Percentiles rank a stretch among this genome's conserved stretches.
Evolutionary conservation across 2,888 invertebrate species (phyloP).

Genomic region (Drosophila silvestris): DNA sequence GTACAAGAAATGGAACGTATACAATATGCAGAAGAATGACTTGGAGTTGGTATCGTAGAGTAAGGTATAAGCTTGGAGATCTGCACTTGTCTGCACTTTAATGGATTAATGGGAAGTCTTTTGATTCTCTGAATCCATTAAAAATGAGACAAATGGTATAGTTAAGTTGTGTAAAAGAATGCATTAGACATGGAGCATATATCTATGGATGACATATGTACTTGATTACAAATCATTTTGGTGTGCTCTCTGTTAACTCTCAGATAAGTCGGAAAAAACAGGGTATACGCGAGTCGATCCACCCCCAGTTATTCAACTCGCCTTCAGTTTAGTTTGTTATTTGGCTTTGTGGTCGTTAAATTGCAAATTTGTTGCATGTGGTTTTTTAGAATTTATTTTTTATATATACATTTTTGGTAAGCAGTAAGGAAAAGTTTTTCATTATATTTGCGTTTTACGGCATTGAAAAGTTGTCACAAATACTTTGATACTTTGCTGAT

Average conservation of each 20-base stretch:
- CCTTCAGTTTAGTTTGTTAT: not conserved
- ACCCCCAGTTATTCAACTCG: not conserved
- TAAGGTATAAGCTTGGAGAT: not conserved
- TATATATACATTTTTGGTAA: not conserved
- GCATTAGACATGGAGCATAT: not conserved
- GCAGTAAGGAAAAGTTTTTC: not conserved
- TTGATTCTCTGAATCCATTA: not conserved
- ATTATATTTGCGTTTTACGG: not conserved
- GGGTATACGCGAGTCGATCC: not conserved
- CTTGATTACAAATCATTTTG: not conserved
- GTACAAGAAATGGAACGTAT: not conserved
- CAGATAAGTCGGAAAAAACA: not conserved
- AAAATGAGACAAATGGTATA: not conserved
- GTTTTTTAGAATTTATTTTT: not conserved
- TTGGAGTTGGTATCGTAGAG: not conserved
- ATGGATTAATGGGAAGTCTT: no score
- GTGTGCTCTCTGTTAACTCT: not conserved
- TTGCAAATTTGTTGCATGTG: conserved; percentile 9
- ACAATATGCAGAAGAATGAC: not conserved
- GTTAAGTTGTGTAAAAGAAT: not conserved
- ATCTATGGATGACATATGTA: not conserved
- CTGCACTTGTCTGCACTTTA: not conserved
- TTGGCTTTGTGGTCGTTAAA: conserved; percentile 32
- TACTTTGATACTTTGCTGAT: conserved; percentile 18
- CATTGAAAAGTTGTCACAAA: conserved; percentile 26